These are phyloP conservation scores for Drosophila niveifrons DNA, from an alignment of 2,888 invertebrate species.

Conservation along the genomic window DNA sequence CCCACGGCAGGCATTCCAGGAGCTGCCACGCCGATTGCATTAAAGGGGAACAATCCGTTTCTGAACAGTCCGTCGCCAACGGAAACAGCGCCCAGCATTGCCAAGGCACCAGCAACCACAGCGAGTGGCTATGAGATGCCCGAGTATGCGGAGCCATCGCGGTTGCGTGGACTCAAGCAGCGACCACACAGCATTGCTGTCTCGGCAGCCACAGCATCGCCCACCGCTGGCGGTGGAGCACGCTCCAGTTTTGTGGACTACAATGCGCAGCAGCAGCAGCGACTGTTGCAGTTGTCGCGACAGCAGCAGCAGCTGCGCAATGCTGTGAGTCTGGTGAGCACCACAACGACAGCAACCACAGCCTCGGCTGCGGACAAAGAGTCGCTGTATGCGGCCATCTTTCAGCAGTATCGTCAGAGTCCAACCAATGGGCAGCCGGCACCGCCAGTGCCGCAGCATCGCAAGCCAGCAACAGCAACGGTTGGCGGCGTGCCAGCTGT, in stretches of 20 bases:
- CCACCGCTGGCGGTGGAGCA: constrained; percentile 22
- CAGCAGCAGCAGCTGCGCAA: constrained; percentile 82
- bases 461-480: constrained; percentile 55
- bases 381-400: constrained; percentile 82
- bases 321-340: constrained; percentile 69
- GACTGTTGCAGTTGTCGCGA: constrained; percentile 79
- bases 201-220: constrained; percentile 50
- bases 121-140: constrained; percentile 75
- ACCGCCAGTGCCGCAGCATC: constrained; percentile 77
- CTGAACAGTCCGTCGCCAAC: constrained; percentile 82
- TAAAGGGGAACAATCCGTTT: constrained; percentile 83
- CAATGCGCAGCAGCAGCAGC: constrained; percentile 79
- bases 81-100: constrained; percentile 52
- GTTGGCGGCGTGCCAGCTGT: constrained; percentile 65
- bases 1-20: constrained; percentile 71
- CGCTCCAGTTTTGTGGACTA: constrained; percentile 81
- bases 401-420: constrained; percentile 83
- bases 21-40: constrained; percentile 82
- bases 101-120: constrained; percentile 24
- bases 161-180: constrained; percentile 83
- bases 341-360: constrained; percentile 51
- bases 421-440: constrained; percentile 70
- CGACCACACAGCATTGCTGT: constrained; percentile 89
- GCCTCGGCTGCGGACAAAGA: constrained; percentile 78
- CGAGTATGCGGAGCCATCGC: constrained; percentile 83